These are phyloP conservation scores for Dione vanillae DNA, from an alignment of 2,888 invertebrate species.

Conservation along the genomic window DNA sequence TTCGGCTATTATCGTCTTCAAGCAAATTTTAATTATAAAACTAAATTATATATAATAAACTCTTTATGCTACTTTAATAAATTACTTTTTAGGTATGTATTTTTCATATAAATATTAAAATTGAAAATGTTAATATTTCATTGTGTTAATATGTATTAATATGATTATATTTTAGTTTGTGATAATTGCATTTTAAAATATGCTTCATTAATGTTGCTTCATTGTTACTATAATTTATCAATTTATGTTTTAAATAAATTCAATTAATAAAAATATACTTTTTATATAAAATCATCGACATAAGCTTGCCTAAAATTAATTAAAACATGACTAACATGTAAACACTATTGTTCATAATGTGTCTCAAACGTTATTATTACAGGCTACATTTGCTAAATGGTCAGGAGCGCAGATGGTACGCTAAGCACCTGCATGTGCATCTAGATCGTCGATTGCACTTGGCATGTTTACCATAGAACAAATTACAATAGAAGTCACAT, in stretches of 20 bases:
- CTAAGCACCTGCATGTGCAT: slow-evolving; percentile 67
- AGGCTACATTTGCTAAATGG: slow-evolving; percentile 62
- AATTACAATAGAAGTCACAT: slow-evolving; percentile 54
- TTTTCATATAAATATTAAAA: background rate
- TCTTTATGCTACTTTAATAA: background rate
- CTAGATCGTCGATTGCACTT: slow-evolving; percentile 76
- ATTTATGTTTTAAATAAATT: background rate
- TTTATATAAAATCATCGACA: background rate
- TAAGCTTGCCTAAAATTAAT: background rate
- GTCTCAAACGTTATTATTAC: slow-evolving; percentile 45
- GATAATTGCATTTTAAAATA: background rate
- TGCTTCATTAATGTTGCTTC: background rate
- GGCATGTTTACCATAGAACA: slow-evolving; percentile 54
- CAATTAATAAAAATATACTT: background rate
- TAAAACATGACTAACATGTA: background rate
- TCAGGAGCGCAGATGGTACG: slow-evolving; percentile 62
- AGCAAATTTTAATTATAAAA: too few species aligned
- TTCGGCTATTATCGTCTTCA: too few species aligned
- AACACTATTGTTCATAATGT: slow-evolving; percentile 33
- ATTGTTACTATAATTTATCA: background rate
- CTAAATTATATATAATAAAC: too few species aligned
- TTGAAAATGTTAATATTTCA: background rate
- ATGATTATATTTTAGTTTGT: too few species aligned
- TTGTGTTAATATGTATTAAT: background rate
- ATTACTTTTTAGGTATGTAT: background rate